These are phyloP conservation scores for Mionectes macconnelli DNA, from an alignment of 2,113 vertebrate species.

Conservation along the genomic window DNA sequence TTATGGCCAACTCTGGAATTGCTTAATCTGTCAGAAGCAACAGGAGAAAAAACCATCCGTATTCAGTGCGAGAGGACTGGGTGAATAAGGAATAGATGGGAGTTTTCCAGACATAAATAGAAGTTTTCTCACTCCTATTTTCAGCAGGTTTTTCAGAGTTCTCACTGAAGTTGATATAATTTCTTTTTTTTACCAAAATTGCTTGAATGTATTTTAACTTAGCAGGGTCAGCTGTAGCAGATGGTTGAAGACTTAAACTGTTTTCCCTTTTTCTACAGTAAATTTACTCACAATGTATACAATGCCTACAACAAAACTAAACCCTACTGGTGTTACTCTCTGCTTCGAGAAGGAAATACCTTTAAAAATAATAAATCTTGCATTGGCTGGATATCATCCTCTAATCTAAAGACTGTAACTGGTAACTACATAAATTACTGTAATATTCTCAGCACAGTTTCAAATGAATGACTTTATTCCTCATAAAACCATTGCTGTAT, in stretches of 20 bases:
- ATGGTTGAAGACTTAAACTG: not conserved
- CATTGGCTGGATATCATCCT: not conserved
- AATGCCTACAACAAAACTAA: not conserved
- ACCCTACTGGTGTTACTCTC: not conserved
- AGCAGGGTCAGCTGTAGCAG: not conserved
- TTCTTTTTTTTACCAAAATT: not conserved
- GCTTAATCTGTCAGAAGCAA: constrained; percentile 48
- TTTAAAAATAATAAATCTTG: not conserved
- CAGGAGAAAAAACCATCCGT: not conserved
- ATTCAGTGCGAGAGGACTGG: not conserved
- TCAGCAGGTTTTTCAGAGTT: not conserved
- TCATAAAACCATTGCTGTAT: not conserved
- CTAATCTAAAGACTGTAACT: not conserved
- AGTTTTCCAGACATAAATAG: not conserved
- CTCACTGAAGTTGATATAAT: not conserved
- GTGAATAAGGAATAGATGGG: not conserved
- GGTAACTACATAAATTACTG: not conserved
- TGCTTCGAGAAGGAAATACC: not conserved
- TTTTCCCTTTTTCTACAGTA: not conserved
- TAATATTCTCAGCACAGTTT: not conserved
- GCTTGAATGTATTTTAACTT: not conserved
- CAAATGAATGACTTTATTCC: not conserved
- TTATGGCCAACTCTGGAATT: constrained; percentile 36
- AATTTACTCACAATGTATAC: not conserved
- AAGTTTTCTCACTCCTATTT: not conserved